Evolutionary conservation across 2,113 vertebrate genomes (phyloP), one percentile per base, ranked within the genome.

Genomic region (Lampris megalopsis): DNA sequence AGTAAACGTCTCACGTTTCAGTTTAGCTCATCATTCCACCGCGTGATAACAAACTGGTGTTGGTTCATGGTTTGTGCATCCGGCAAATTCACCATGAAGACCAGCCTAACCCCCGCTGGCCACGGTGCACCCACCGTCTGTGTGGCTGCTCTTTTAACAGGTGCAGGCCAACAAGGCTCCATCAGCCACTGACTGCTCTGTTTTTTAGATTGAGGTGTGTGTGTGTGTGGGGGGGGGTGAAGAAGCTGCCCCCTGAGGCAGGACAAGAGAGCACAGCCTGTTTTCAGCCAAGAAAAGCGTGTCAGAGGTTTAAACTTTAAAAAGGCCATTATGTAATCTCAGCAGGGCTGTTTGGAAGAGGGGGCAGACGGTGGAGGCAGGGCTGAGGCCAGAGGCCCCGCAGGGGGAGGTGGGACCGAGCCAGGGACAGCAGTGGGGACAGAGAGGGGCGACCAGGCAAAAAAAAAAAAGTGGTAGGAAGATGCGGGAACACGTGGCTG

Each of bases 291-390:
- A 82, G 85, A 70, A 86, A 88, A 92, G 84, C 69, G 80, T 89
- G 89, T 88, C 70, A 80, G 77, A 74, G 81, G 70, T 89, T 87
- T 90, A 70, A 80, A 86, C 71, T 77, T 72, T 76, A 56, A 83
- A 89, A 84, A 77, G 62, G 60, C 35, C 63, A 61, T 92, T 92
- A 90, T 92, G 78, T 92, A 92, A 92, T 89, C 78, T 71, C 86
- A 86, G 73, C 77, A 82, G 77, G 71, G 65, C 66, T 79, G 66
- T 61, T 5, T 11, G 2, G 71, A 63, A 61, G 70, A 41, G 41
- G 64, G 47, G 56, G 2, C 42, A 13, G 49, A 35, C 2, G 36
- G 62, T 1, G 49, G 61, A 13, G 11, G 68, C 24, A 24, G 24
- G 24, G 24, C 24, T 24, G 24, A 24, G 24, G 24, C 24, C 24